Evolutionary conservation across 2,888 invertebrate species (phyloP), one percentile per base, ranked within the genome.

Genomic region (Xiphydria camelus): DNA sequence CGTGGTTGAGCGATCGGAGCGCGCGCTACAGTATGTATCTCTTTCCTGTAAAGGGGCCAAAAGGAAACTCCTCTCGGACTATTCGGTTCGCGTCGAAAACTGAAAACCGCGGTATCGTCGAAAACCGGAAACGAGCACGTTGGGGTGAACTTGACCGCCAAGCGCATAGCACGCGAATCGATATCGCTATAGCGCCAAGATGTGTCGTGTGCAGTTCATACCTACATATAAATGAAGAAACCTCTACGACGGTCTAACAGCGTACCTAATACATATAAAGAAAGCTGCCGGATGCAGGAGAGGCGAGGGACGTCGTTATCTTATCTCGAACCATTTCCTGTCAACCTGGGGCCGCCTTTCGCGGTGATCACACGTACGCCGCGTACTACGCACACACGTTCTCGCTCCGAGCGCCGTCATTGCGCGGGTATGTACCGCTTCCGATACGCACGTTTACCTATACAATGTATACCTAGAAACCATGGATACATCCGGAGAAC

Each of bases 321-420:
- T 68, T 68, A 68, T 68, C 69, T 67, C 64, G 57, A 66, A 66
- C 64, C 68, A 65, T 66, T 68, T 68, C 68, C 69, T 68, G 68
- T 68, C 69, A 68, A 68, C 68, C 68, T 68, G 66, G 60, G 59
- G 58, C 59, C 43, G 48, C 39, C 59, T 64, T 59, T 63, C 64
- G 61, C 61, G 46, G 55, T 57, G 54, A 59, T 55, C 57, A 52
- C 51, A 49, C 48, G 38, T 46, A 45, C 26, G 19, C 47, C 23
- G 44, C 36, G n/a, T 38, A 33, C 47, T 29, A 47, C 47, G 49
- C 47, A 54, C 51, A 49, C 37, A 45, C 39, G 45, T 34, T 50
- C 21, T 22, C 35, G 14, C 15, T 23, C 29, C 37, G 47, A 48
- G 50, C 48, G 23, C 31, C 36, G 33, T 26, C 42, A 33, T 25